Percentiles rank a stretch among this genome's conserved stretches.
These are phyloP conservation scores for Saguinus midas DNA, from an alignment of 2,113 vertebrate species.

Conservation along the genomic window DNA sequence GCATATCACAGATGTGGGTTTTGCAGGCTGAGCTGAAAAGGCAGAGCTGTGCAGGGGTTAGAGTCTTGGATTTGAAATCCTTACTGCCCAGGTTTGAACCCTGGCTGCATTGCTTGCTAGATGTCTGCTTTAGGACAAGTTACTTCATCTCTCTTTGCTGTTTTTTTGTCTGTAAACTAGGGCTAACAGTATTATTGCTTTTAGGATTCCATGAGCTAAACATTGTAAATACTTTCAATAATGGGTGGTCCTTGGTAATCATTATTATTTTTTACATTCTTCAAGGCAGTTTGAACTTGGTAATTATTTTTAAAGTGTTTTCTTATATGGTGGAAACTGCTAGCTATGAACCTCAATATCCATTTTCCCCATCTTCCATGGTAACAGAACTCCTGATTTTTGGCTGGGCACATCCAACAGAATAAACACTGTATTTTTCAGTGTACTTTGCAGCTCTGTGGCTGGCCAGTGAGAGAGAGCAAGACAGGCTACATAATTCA, in stretches of 20 bases:
- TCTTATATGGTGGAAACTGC: neutral
- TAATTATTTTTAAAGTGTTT: slow-evolving; percentile 1
- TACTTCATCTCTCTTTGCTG: neutral
- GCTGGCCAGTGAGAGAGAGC: neutral
- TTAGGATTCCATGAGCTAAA: neutral
- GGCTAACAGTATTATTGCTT: neutral
- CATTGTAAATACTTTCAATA: slow-evolving; percentile 15
- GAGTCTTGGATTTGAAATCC: neutral
- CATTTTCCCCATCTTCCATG: neutral
- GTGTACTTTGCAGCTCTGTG: neutral
- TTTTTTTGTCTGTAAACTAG: neutral
- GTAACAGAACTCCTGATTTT: neutral
- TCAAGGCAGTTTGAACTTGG: neutral
- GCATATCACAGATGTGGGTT: neutral
- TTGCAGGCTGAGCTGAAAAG: neutral
- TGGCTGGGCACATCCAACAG: neutral
- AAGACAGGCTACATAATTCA: neutral
- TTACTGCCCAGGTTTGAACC: neutral
- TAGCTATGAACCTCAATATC: neutral
- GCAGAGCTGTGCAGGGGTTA: neutral
- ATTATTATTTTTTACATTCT: neutral
- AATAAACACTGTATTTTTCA: neutral
- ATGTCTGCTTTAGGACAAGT: neutral
- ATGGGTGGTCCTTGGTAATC: neutral
- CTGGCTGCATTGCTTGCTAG: neutral